phyloP scores from a whole-genome alignment of 2,113 vertebrate species.

The Entomyzon cyanotis region DNA sequence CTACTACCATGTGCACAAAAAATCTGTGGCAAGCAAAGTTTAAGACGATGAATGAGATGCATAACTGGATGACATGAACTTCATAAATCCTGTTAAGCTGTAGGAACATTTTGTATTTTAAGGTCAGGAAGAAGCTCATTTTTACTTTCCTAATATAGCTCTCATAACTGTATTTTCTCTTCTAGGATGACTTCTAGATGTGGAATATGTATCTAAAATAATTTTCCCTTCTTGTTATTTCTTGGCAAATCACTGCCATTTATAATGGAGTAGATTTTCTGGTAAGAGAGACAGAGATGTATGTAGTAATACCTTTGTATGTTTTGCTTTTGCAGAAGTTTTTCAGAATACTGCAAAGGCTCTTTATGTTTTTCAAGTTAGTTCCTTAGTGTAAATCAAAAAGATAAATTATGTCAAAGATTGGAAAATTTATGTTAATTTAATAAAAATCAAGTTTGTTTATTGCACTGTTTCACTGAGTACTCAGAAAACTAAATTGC shows the following conservation, averaged over 20 bases:
- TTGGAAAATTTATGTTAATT: not conserved
- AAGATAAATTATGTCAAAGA: not conserved
- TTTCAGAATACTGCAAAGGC: not conserved
- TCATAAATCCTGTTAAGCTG: not conserved
- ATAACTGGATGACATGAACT: not conserved
- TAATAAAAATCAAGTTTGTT: not conserved
- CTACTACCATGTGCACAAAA: not conserved
- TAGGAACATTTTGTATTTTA: not conserved
- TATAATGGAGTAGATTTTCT: not conserved
- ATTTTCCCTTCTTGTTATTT: not conserved
- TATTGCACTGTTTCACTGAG: not conserved
- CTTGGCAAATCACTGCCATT: not conserved
- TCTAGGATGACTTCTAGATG: not conserved
- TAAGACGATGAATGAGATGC: not conserved
- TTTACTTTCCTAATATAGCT: not conserved
- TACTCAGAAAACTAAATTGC: not conserved
- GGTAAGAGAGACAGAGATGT: not conserved
- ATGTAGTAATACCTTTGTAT: not conserved
- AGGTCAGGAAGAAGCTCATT: not conserved
- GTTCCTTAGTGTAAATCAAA: not conserved
- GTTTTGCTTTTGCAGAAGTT: not conserved
- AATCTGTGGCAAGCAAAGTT: not conserved
- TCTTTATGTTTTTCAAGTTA: not conserved
- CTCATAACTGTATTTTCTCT: not conserved
- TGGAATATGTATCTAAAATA: not conserved